phyloP scores from a whole-genome alignment of 2,797 vertebrate genomes.

The Hippopotamyrus pictus region DNA sequence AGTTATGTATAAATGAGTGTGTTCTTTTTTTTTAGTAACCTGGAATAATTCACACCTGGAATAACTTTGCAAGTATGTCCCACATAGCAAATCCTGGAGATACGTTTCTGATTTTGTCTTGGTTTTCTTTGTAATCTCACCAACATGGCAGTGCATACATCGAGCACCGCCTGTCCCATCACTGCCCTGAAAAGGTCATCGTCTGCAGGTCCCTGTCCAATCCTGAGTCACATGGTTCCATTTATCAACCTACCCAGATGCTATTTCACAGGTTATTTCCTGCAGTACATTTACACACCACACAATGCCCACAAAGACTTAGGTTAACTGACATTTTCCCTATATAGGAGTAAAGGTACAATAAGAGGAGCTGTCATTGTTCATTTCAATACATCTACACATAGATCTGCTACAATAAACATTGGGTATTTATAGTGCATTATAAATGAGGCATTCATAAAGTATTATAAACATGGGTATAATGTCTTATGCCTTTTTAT shows the following conservation, averaged over 20 bases:
- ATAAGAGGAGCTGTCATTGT: not conserved
- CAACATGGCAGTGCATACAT: not conserved
- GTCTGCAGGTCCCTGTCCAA: not conserved
- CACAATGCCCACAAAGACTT: not conserved
- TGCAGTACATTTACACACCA: not conserved
- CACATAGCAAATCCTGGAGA: not conserved
- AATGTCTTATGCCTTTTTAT: too few relatives aligned
- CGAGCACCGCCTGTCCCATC: not conserved
- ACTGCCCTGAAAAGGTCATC: not conserved
- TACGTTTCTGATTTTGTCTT: not conserved
- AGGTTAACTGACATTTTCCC: not conserved
- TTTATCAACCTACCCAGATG: not conserved
- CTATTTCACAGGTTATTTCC: not conserved
- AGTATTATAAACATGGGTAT: too few relatives aligned
- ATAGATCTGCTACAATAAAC: not conserved
- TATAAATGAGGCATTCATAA: too few relatives aligned
- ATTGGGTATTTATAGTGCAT: too few relatives aligned
- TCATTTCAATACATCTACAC: not conserved
- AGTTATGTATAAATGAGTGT: constrained; percentile 1
- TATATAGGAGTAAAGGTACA: not conserved
- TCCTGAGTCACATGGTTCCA: not conserved
- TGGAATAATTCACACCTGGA: not conserved
- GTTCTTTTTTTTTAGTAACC: not conserved
- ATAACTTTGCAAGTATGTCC: not conserved
- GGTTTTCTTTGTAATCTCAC: not conserved